Percentiles rank a stretch among this genome's conserved stretches.
Evolutionary conservation across 2,888 invertebrate genomes (phyloP).

Genomic region (Drosophila picticornis): DNA sequence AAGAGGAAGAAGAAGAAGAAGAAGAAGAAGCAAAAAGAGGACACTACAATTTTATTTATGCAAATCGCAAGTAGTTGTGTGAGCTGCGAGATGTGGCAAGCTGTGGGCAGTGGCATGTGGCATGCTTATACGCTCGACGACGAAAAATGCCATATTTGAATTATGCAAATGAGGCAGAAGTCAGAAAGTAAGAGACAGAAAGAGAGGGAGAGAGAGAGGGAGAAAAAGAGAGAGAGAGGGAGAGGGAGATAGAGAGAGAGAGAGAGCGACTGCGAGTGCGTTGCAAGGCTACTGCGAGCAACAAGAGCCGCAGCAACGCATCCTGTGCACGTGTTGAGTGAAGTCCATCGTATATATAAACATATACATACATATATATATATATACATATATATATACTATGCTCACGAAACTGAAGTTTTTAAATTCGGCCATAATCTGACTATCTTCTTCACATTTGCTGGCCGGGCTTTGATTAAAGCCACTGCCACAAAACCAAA

Average conservation of each 20-base stretch:
- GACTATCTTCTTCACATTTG: slow-evolving; percentile 3
- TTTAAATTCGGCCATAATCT: slow-evolving; percentile 33
- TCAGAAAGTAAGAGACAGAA: background rate
- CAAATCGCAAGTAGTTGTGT: slow-evolving; percentile 57
- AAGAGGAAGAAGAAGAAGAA: slow-evolving; percentile 1
- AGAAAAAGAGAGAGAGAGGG: background rate
- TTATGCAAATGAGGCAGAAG: slow-evolving; percentile 71
- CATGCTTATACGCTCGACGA: slow-evolving; percentile 9
- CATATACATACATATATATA: background rate
- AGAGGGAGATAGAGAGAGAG: background rate
- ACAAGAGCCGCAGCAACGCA: slow-evolving; percentile 29
- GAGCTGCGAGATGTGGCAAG: slow-evolving; percentile 8
- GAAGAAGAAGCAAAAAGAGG: slow-evolving; percentile 4
- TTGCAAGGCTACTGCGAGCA: slow-evolving; percentile 12
- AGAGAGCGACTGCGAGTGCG: background rate
- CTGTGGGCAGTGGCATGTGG: slow-evolving; percentile 15
- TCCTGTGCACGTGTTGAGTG: slow-evolving; percentile 37
- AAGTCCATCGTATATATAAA: background rate
- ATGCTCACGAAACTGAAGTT: slow-evolving; percentile 4
- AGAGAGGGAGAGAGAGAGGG: background rate
- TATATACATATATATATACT: too few relatives aligned
- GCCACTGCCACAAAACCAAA: slow-evolving; percentile 7
- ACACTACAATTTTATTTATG: slow-evolving; percentile 72
- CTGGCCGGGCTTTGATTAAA: slow-evolving; percentile 57
- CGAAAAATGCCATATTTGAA: slow-evolving; percentile 74